A percentile compares a stretch with the other conserved stretches of the same genome.
phyloP scores from a whole-genome alignment of 2,113 vertebrate species.

The Mixornis gularis region DNA sequence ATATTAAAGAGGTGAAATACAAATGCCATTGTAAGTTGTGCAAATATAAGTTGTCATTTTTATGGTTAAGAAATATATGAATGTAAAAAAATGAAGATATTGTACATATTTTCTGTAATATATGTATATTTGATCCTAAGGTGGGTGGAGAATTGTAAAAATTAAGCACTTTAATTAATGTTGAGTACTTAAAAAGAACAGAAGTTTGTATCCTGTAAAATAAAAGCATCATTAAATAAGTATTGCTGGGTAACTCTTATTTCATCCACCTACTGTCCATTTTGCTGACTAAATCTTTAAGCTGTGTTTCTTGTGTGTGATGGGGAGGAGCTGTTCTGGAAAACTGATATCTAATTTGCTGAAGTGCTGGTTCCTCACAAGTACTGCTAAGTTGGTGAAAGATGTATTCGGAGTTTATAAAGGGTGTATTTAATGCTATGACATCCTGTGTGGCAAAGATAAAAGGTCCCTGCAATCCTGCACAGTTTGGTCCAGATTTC shows the following conservation, averaged over 20 bases:
- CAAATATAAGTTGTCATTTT: slow-evolving; percentile 53
- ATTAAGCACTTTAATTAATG: slow-evolving; percentile 79
- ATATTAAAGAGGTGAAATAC: slow-evolving; percentile 29
- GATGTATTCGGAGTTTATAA: background rate
- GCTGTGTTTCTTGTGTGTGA: background rate
- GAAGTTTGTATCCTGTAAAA: slow-evolving; percentile 78
- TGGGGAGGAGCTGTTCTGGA: background rate
- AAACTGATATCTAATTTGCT: background rate
- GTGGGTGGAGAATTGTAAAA: slow-evolving; percentile 66
- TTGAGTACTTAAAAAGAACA: slow-evolving; percentile 64
- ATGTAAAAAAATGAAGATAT: slow-evolving; percentile 72
- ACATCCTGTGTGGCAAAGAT: background rate
- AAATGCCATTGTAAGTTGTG: slow-evolving; percentile 43
- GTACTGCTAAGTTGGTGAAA: background rate
- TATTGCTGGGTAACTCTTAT: background rate
- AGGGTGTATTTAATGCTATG: background rate
- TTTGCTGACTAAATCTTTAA: background rate
- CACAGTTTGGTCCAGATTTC: background rate
- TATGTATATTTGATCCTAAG: slow-evolving; percentile 76
- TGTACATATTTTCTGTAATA: slow-evolving; percentile 78
- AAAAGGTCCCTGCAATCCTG: background rate
- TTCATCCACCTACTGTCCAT: background rate
- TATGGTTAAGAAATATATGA: slow-evolving; percentile 62
- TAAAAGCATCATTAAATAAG: slow-evolving; percentile 71
- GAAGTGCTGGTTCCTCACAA: background rate